These are phyloP conservation scores for Rhagoletis pomonella DNA, from an alignment of 1,140 invertebrate genomes.

Conservation along the genomic window DNA sequence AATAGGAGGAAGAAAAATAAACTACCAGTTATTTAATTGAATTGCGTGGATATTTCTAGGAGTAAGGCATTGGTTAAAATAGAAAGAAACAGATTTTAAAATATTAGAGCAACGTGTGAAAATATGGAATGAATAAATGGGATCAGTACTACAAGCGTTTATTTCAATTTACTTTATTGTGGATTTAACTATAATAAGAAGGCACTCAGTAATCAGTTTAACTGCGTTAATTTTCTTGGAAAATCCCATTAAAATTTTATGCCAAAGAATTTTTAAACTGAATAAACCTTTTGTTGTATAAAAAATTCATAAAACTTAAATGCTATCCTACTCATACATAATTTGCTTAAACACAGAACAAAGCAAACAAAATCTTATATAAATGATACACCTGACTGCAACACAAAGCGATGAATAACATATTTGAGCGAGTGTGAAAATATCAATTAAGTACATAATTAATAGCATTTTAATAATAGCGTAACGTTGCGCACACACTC, in stretches of 20 bases:
- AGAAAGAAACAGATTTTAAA: too few relatives aligned
- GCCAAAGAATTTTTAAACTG: neutral
- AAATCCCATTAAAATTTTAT: neutral
- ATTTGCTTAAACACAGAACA: slow-evolving; percentile 29
- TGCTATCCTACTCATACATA: neutral
- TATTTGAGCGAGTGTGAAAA: slow-evolving; percentile 56
- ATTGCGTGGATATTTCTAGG: too few relatives aligned
- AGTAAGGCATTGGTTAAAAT: too few relatives aligned
- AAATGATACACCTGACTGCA: slow-evolving; percentile 36
- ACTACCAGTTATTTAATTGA: too few relatives aligned
- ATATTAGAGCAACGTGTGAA: too few relatives aligned
- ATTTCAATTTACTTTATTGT: too few relatives aligned
- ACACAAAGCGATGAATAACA: slow-evolving; percentile 19
- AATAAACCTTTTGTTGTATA: neutral
- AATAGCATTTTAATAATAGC: slow-evolving; percentile 63
- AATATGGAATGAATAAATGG: too few relatives aligned
- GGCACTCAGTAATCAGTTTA: too few relatives aligned
- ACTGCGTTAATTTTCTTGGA: neutral
- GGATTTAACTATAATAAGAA: too few relatives aligned
- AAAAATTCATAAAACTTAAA: slow-evolving; percentile 14
- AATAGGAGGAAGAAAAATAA: too few relatives aligned
- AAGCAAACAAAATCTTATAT: neutral
- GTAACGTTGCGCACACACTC: slow-evolving; percentile 56
- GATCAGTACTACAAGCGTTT: too few relatives aligned
- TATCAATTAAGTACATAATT: slow-evolving; percentile 59